These are phyloP conservation scores for Nipponacmea schrenckii DNA, from an alignment of 2,888 invertebrate genomes.

Conservation along the genomic window DNA sequence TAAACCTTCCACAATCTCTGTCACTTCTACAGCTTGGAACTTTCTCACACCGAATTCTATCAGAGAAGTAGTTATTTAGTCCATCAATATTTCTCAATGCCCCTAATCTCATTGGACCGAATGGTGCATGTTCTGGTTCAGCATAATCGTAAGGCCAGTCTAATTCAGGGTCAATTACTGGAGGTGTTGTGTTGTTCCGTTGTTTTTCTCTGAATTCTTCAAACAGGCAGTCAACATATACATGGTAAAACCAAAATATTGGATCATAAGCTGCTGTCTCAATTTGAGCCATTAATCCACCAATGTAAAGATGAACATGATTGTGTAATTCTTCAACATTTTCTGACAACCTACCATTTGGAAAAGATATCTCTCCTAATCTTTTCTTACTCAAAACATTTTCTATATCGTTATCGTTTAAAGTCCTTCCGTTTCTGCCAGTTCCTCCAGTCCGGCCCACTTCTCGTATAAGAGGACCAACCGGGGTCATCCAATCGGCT, in stretches of 20 bases:
- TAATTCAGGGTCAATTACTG: constrained; percentile 11
- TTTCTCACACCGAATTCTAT: constrained; percentile 27
- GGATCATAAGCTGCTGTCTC: constrained; percentile 40
- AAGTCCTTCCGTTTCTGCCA: constrained; percentile 30
- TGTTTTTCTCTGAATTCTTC: constrained; percentile 35
- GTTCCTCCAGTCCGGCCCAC: constrained; percentile 21
- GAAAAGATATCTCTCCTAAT: constrained; percentile 39
- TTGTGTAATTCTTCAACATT: constrained; percentile 52
- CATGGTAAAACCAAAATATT: constrained; percentile 40
- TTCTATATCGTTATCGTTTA: constrained; percentile 39
- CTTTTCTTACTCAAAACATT: constrained; percentile 31
- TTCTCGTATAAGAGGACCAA: constrained; percentile 26
- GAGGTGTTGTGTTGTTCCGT: constrained; percentile 13
- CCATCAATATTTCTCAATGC: constrained; percentile 51
- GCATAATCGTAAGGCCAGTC: constrained; percentile 31
- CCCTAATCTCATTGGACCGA: constrained; percentile 45
- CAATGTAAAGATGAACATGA: constrained; percentile 49
- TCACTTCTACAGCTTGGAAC: constrained; percentile 34
- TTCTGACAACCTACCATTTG: constrained; percentile 34
- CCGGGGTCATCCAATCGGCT: constrained; percentile 37
- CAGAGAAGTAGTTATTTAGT: constrained; percentile 40
- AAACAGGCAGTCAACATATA: constrained; percentile 38
- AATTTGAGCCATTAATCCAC: constrained; percentile 36
- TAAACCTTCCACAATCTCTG: constrained; percentile 39
- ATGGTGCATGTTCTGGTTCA: constrained; percentile 28